Conservation (phyloP, 2,113 vertebrate genomes). For the Lepus europaeus region DNA sequence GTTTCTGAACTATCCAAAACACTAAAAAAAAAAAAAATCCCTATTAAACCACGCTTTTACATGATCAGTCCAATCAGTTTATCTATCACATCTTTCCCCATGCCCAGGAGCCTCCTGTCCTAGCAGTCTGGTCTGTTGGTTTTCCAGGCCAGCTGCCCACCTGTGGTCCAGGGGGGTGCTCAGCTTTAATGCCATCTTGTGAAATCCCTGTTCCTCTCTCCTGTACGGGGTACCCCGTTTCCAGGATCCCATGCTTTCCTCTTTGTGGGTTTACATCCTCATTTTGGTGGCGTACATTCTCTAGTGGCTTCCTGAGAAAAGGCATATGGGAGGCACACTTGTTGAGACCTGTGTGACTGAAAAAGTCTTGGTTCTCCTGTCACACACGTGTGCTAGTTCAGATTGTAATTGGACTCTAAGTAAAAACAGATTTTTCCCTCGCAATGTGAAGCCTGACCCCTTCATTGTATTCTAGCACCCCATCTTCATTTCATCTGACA, state of each 20-base stretch:
- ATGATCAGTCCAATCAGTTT: neutral
- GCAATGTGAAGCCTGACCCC: neutral
- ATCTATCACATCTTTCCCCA: neutral
- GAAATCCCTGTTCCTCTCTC: constrained; percentile 43
- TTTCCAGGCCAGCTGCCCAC: constrained; percentile 46
- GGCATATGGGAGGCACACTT: constrained; percentile 16
- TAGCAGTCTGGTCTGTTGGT: neutral
- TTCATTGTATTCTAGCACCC: neutral
- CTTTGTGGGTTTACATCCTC: constrained; percentile 43
- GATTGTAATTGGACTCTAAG: neutral
- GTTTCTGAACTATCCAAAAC: neutral
- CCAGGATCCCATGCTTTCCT: constrained; percentile 31
- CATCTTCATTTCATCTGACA: fast-evolving
- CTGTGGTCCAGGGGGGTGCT: neutral
- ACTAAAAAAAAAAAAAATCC: neutral
- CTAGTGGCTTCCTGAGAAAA: constrained; percentile 62
- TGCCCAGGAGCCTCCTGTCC: neutral
- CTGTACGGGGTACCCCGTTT: constrained; percentile 23
- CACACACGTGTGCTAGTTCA: neutral
- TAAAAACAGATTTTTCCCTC: neutral
- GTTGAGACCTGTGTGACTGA: constrained; percentile 22
- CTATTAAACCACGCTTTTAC: neutral
- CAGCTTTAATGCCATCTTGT: constrained; percentile 25
- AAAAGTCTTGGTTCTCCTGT: constrained; percentile 1
- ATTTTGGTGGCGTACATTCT: constrained; percentile 44